Conservation (phyloP, 2,888 invertebrate genomes). For the Crioceris asparagi region DNA sequence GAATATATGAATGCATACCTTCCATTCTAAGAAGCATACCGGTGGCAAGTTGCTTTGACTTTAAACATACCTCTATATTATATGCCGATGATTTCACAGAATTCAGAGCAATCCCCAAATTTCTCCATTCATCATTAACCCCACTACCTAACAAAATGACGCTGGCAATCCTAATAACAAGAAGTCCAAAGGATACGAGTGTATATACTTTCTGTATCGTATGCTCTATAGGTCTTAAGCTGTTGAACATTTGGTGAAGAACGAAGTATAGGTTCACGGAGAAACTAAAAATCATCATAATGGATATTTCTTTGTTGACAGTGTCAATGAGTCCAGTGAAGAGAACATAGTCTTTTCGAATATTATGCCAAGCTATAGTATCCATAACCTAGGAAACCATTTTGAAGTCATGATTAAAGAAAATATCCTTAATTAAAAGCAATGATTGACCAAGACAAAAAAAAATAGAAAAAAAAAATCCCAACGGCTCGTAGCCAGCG, state of each 20-base stretch:
- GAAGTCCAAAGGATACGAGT: constrained; percentile 32
- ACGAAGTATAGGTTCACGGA: constrained; percentile 62
- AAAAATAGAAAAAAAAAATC: no score
- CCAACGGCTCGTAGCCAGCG: no score
- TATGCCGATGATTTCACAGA: constrained; percentile 52
- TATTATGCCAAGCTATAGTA: constrained; percentile 1
- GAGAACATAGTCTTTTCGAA: constrained; percentile 17
- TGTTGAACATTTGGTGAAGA: constrained; percentile 57
- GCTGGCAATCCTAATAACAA: constrained; percentile 26
- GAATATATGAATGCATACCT: no score
- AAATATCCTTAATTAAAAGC: no score
- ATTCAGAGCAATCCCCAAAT: constrained; percentile 40
- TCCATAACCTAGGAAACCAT: constrained; percentile 19
- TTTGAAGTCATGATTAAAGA: no score
- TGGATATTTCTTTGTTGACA: constrained; percentile 50
- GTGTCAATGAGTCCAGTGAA: constrained; percentile 28
- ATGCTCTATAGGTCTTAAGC: constrained; percentile 37
- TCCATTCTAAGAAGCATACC: no score
- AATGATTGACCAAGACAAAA: no score
- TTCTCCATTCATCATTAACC: constrained; percentile 29
- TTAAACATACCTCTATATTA: constrained; percentile 46
- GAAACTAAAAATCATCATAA: constrained; percentile 54
- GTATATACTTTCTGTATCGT: constrained; percentile 26
- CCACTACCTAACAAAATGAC: constrained; percentile 30
- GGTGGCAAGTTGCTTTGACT: no score